A percentile compares a stretch with the other conserved stretches of the same genome.
phyloP scores from a whole-genome alignment of 1,140 invertebrate species.

The Drosophila baimaii region DNA sequence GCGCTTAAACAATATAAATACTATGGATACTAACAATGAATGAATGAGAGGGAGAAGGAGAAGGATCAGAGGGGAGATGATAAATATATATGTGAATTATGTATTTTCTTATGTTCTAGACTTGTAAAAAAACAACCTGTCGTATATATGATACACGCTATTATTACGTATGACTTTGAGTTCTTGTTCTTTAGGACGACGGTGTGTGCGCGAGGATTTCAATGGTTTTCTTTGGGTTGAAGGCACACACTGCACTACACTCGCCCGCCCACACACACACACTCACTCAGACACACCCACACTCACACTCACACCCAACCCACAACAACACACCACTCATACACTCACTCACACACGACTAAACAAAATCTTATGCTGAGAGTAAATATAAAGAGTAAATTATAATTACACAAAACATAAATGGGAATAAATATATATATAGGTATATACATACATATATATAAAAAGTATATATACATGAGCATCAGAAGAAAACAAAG shows the following conservation, averaged over 20 bases:
- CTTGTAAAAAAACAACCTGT: slow-evolving; percentile 71
- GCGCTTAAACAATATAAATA: slow-evolving; percentile 76
- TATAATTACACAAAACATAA: slow-evolving; percentile 75
- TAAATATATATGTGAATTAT: slow-evolving; percentile 71
- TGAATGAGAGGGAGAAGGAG: slow-evolving; percentile 4
- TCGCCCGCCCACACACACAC: slow-evolving; percentile 16
- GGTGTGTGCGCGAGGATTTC: slow-evolving; percentile 68
- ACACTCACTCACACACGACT: slow-evolving; percentile 60
- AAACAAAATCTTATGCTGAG: slow-evolving; percentile 81
- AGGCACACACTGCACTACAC: slow-evolving; percentile 43
- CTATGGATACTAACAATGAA: slow-evolving; percentile 64
- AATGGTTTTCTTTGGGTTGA: slow-evolving; percentile 57
- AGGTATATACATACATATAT: slow-evolving; percentile 53
- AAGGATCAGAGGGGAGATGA: slow-evolving; percentile 13
- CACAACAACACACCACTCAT: too few species aligned
- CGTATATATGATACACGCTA: slow-evolving; percentile 62
- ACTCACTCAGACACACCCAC: slow-evolving; percentile 15
- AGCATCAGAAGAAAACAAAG: slow-evolving; percentile 54
- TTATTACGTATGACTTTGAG: slow-evolving; percentile 58
- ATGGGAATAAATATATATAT: slow-evolving; percentile 75
- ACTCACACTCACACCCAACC: slow-evolving; percentile 34
- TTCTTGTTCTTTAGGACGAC: slow-evolving; percentile 59
- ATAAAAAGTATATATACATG: slow-evolving; percentile 49
- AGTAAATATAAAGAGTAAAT: slow-evolving; percentile 73
- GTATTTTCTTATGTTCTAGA: slow-evolving; percentile 80